A percentile compares a stretch with the other conserved stretches of the same genome.
Conservation (phyloP, 2,888 invertebrate species). For the Platypus cylindrus region DNA sequence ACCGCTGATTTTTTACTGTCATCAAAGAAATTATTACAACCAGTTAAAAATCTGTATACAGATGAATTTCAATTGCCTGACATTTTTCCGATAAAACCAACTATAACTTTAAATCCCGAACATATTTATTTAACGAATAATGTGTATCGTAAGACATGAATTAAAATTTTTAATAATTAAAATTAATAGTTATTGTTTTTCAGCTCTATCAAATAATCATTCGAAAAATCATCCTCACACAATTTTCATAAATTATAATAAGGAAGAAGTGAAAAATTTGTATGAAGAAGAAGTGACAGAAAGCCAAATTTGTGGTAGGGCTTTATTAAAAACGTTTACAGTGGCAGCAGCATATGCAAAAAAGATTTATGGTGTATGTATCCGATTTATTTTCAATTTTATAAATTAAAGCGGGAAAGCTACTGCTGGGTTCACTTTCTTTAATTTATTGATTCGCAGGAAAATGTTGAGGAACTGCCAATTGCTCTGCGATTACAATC, state of each 20-base stretch:
- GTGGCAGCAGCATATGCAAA: slow-evolving; percentile 67
- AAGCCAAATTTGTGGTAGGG: slow-evolving; percentile 54
- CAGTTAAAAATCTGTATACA: slow-evolving; percentile 38
- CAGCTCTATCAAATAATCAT: slow-evolving; percentile 40
- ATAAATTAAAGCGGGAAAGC: not conserved
- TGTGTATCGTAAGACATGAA: slow-evolving; percentile 56
- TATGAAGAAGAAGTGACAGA: slow-evolving; percentile 55
- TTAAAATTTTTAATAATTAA: no score
- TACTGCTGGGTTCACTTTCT: not conserved
- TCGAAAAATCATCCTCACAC: slow-evolving; percentile 59
- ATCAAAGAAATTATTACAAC: slow-evolving; percentile 46
- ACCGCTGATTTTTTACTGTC: slow-evolving; percentile 54
- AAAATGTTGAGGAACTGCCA: slow-evolving; percentile 49
- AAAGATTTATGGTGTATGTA: slow-evolving; percentile 55
- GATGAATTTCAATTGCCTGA: slow-evolving; percentile 49
- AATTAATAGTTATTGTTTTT: slow-evolving; percentile 17
- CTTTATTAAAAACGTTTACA: slow-evolving; percentile 61
- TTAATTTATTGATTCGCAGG: slow-evolving; percentile 30
- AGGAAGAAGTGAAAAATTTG: slow-evolving; percentile 50
- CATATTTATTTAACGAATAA: slow-evolving; percentile 52
- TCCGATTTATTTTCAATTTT: slow-evolving; percentile 2
- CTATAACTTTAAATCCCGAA: slow-evolving; percentile 49
- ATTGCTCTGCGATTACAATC: slow-evolving; percentile 73
- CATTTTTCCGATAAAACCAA: slow-evolving; percentile 61
- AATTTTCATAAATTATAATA: slow-evolving; percentile 57